Evolutionary conservation across 2,888 invertebrate species (phyloP).

Genomic region (Synergus gifuensis): DNA sequence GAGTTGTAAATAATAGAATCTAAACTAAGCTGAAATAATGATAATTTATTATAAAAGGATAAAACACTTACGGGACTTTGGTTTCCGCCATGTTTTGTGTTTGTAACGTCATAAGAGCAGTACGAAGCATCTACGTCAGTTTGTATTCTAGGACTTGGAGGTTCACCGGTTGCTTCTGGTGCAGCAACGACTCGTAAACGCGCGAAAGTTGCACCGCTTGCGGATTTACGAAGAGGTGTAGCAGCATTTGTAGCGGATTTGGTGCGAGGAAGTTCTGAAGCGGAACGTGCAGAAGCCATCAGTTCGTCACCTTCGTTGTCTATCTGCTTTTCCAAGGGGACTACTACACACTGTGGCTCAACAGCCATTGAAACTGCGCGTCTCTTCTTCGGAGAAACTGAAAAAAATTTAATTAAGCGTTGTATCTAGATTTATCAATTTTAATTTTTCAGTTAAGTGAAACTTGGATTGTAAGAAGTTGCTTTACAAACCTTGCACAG

Average conservation of each 20-base stretch:
- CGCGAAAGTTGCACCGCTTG: slow-evolving; percentile 84
- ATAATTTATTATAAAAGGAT: slow-evolving; percentile 7
- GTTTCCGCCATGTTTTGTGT: slow-evolving; percentile 74
- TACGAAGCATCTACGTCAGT: slow-evolving; percentile 82
- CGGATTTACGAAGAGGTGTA: slow-evolving; percentile 72
- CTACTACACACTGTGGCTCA: slow-evolving; percentile 70
- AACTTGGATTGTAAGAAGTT: slow-evolving; percentile 14
- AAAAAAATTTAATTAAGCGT: slow-evolving; percentile 2
- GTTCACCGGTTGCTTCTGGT: slow-evolving; percentile 78
- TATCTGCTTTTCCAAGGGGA: slow-evolving; percentile 71
- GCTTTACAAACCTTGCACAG: slow-evolving; percentile 69
- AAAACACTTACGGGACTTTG: slow-evolving; percentile 71
- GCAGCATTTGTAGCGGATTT: slow-evolving; percentile 66
- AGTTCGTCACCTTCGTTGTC: slow-evolving; percentile 82
- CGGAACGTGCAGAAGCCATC: slow-evolving; percentile 80
- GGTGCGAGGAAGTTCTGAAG: slow-evolving; percentile 73
- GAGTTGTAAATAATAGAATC: neutral
- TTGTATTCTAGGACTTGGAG: slow-evolving; percentile 80
- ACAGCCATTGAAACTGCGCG: slow-evolving; percentile 79
- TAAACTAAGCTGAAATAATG: neutral
- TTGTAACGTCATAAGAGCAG: slow-evolving; percentile 75
- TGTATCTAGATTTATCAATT: neutral
- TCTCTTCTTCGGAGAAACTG: slow-evolving; percentile 78
- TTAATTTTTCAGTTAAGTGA: neutral
- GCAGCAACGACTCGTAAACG: slow-evolving; percentile 84